phyloP scores from a whole-genome alignment of 2,797 vertebrate genomes.

The Cygnus olor region DNA sequence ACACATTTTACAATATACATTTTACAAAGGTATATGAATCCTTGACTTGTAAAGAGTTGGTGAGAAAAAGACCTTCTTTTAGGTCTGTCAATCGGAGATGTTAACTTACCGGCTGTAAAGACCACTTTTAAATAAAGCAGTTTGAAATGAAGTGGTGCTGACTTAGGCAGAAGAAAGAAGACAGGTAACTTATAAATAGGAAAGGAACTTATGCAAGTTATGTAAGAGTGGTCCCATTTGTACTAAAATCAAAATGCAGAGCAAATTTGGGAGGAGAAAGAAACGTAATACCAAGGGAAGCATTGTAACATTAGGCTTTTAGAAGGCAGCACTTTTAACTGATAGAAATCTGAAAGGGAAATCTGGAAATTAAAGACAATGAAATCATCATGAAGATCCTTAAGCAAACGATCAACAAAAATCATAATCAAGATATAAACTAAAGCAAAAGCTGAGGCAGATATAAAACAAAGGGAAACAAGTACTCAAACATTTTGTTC shows the following conservation, averaged over 20 bases:
- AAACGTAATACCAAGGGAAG: conserved; percentile 4
- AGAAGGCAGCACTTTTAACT: background rate
- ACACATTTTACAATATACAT: background rate
- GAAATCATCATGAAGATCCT: background rate
- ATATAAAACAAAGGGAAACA: background rate
- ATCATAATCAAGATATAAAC: background rate
- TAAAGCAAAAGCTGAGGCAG: background rate
- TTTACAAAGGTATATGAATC: background rate
- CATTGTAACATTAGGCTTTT: background rate
- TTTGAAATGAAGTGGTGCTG: conserved; percentile 7
- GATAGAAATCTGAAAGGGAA: background rate
- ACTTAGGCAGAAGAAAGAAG: background rate
- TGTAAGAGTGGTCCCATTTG: background rate
- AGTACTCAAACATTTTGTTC: background rate
- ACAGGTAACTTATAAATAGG: conserved; percentile 2
- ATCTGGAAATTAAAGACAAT: background rate
- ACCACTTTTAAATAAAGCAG: conserved; percentile 2
- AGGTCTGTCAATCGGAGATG: background rate
- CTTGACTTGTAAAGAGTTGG: background rate
- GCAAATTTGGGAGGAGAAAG: conserved; percentile 5
- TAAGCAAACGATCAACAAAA: background rate
- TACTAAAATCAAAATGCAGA: conserved; percentile 19
- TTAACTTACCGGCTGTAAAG: background rate
- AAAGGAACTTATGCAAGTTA: conserved; percentile 23
- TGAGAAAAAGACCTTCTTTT: background rate